These are phyloP conservation scores for Coremacera marginata DNA, from an alignment of 2,888 invertebrate species.

Conservation along the genomic window DNA sequence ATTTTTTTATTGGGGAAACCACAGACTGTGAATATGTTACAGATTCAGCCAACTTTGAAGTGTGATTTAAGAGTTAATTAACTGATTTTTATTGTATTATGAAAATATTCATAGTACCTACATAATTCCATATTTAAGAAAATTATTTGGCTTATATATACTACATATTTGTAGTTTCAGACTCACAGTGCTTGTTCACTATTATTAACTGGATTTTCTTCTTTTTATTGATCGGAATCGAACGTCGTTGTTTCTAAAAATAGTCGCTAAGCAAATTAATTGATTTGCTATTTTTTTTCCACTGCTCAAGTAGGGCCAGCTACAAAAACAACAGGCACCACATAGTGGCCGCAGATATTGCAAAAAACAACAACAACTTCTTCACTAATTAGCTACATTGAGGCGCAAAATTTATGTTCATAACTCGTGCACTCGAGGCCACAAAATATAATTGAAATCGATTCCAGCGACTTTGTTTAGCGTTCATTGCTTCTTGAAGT, in stretches of 20 bases:
- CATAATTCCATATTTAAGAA: not conserved
- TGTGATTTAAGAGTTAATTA: too few species aligned
- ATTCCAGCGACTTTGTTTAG: not conserved
- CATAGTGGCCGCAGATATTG: constrained; percentile 14
- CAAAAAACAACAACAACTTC: constrained; percentile 29
- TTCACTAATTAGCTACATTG: constrained; percentile 14
- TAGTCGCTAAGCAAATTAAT: constrained; percentile 3
- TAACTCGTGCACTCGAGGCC: constrained; percentile 12
- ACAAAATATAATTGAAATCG: not conserved
- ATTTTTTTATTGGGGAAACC: not conserved
- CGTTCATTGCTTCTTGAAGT: not conserved
- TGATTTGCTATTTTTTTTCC: constrained; percentile 16
- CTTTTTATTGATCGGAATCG: not conserved
- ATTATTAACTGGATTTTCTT: not conserved
- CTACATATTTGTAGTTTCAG: not conserved
- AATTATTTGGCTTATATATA: not conserved
- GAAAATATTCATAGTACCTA: too few species aligned
- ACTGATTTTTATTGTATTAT: too few species aligned
- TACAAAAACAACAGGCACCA: constrained; percentile 24
- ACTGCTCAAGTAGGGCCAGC: not conserved
- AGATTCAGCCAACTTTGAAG: too few species aligned
- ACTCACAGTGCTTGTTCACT: not conserved
- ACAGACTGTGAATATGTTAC: too few species aligned
- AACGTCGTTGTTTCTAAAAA: constrained; percentile 10
- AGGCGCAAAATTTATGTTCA: constrained; percentile 5